Evolutionary conservation across 2,113 vertebrate species (phyloP).

Genomic region (Numida meleagris): DNA sequence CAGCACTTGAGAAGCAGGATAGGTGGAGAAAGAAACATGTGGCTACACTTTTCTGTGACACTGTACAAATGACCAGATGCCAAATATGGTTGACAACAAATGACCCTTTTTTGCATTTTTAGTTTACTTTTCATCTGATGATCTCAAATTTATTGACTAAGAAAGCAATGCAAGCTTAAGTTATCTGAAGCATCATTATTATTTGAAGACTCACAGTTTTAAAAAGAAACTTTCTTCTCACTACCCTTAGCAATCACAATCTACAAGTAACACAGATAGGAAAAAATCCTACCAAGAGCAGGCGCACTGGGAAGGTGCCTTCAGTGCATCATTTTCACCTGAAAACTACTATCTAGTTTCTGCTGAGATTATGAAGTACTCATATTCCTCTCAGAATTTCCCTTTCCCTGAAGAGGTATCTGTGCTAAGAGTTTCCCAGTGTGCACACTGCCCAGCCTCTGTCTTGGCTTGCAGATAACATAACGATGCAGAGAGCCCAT

Average conservation of each 20-base stretch:
- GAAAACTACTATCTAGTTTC: neutral
- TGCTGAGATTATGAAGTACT: neutral
- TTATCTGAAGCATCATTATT: neutral
- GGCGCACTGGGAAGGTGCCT: neutral
- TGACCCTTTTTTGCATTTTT: neutral
- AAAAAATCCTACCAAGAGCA: neutral
- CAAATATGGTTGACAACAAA: neutral
- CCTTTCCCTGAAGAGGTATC: neutral
- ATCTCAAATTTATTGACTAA: neutral
- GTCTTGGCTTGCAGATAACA: neutral
- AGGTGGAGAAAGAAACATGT: neutral
- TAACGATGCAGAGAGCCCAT: rapidly evolving
- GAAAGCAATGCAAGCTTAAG: neutral
- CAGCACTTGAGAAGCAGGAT: neutral
- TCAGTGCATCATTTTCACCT: neutral
- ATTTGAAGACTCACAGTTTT: neutral
- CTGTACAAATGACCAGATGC: neutral
- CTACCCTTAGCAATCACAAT: neutral
- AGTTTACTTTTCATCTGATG: neutral
- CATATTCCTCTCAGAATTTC: neutral
- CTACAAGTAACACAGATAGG: neutral
- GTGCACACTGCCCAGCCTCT: rapidly evolving
- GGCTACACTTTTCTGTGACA: neutral
- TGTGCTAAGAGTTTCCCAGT: neutral
- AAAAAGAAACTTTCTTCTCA: neutral